Evolutionary conservation across 2,888 invertebrate genomes (phyloP).

Genomic region (Macrosoma leucophasiata): DNA sequence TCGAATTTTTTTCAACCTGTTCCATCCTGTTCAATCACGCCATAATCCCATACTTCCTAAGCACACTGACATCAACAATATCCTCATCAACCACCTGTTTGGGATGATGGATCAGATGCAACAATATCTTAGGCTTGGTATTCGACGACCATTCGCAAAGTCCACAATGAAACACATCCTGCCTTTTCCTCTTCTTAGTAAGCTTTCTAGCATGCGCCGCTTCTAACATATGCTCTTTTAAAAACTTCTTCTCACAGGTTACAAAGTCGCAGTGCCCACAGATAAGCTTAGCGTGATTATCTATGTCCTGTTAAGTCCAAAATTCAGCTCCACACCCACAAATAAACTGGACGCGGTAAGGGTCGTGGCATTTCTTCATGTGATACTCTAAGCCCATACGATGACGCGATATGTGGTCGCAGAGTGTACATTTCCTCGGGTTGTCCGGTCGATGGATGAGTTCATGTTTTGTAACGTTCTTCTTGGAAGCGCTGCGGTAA

Average conservation of each 20-base stretch:
- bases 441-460: slow-evolving; percentile 46
- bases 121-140: slow-evolving; percentile 35
- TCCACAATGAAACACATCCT: slow-evolving; percentile 35
- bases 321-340: slow-evolving; percentile 16
- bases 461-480: slow-evolving; percentile 56
- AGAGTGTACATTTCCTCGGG: slow-evolving; percentile 41
- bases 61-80: slow-evolving; percentile 36
- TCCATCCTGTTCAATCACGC: too few species aligned
- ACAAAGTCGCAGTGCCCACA: slow-evolving; percentile 29
- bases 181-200: slow-evolving; percentile 6
- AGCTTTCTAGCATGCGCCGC: slow-evolving; percentile 18
- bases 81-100: slow-evolving; percentile 39
- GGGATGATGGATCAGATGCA: slow-evolving; percentile 63
- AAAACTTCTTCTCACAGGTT: slow-evolving; percentile 20
- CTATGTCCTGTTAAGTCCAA: slow-evolving; percentile 15
- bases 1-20: too few species aligned
- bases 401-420: slow-evolving; percentile 45
- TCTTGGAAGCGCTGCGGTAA: slow-evolving; percentile 52
- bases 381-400: slow-evolving; percentile 34
- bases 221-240: slow-evolving; percentile 26
- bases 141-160: slow-evolving; percentile 43
- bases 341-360: slow-evolving; percentile 9
- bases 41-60: slow-evolving; percentile 29
- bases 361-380: slow-evolving; percentile 18
- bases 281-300: slow-evolving; percentile 16